Evolutionary conservation across 2,113 vertebrate genomes (phyloP).

Genomic region (Accipiter virgatus): DNA sequence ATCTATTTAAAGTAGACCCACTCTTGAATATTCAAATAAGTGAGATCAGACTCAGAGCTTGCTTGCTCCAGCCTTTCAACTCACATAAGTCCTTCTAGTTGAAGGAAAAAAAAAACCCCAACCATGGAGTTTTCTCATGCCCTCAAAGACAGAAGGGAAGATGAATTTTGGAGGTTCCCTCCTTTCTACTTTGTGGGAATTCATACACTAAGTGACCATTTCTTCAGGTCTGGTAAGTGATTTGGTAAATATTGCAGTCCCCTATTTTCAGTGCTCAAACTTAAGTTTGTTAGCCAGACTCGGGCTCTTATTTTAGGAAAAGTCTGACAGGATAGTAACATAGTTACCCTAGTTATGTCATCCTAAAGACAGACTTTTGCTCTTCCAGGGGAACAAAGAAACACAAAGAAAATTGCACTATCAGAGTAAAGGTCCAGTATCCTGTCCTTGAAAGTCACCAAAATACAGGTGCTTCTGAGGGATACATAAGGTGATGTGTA

Average conservation of each 20-base stretch:
- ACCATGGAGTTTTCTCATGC: neutral
- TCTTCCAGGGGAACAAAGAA: neutral
- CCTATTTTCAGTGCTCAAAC: neutral
- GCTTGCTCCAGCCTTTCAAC: neutral
- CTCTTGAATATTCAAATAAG: neutral
- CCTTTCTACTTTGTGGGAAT: neutral
- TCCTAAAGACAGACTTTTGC: neutral
- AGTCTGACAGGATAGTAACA: neutral
- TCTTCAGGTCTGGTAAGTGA: neutral
- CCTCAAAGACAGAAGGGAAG: neutral
- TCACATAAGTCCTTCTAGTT: neutral
- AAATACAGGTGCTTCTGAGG: neutral
- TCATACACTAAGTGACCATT: neutral
- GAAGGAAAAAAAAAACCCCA: neutral
- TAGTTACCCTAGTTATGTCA: neutral
- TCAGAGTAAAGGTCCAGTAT: neutral
- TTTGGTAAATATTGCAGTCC: neutral
- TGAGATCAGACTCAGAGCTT: neutral
- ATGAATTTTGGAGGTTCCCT: neutral
- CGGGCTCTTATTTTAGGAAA: neutral
- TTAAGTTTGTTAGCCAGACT: neutral
- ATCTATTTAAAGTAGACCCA: neutral
- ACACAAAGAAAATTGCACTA: neutral
- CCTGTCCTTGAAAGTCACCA: neutral
- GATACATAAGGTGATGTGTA: neutral